Evolutionary conservation across 2,888 invertebrate genomes (phyloP).

Genomic region (Pseudoips prasinana): DNA sequence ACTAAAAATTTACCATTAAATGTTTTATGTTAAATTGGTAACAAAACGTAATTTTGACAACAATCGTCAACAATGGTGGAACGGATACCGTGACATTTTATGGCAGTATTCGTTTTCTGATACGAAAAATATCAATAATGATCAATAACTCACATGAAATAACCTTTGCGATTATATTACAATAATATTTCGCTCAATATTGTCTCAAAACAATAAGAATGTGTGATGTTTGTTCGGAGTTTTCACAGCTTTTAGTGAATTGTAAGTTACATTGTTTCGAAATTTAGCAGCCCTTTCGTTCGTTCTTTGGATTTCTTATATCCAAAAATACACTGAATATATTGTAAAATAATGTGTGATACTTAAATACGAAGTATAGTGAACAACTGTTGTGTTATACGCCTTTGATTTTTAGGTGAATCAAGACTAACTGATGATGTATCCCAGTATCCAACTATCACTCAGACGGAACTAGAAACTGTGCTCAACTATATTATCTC

Average conservation of each 20-base stretch:
- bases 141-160: slow-evolving; percentile 62
- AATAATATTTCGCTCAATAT: slow-evolving; percentile 66
- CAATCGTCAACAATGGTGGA: slow-evolving; percentile 81
- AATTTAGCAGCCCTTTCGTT: slow-evolving; percentile 54
- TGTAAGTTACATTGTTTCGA: slow-evolving; percentile 81
- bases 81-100: slow-evolving; percentile 74
- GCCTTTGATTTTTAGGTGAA: slow-evolving; percentile 85
- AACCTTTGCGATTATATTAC: slow-evolving; percentile 66
- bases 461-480: slow-evolving; percentile 90
- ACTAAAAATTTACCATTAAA: too few species aligned
- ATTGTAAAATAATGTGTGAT: slow-evolving; percentile 1
- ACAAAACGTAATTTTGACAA: slow-evolving; percentile 75
- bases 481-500: slow-evolving; percentile 92
- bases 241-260: slow-evolving; percentile 92
- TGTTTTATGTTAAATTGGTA: slow-evolving; percentile 12
- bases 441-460: slow-evolving; percentile 88
- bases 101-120: slow-evolving; percentile 74
- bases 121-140: slow-evolving; percentile 79
- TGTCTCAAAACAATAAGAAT: slow-evolving; percentile 80
- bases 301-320: slow-evolving; percentile 34
- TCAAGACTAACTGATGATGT: slow-evolving; percentile 89
- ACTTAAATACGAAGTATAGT: slow-evolving; percentile 8
- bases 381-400: slow-evolving; percentile 11
- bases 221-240: slow-evolving; percentile 98
- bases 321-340: slow-evolving; percentile 21